phyloP scores from a whole-genome alignment of 2,797 vertebrate species.

The Anolis apletophallus region DNA sequence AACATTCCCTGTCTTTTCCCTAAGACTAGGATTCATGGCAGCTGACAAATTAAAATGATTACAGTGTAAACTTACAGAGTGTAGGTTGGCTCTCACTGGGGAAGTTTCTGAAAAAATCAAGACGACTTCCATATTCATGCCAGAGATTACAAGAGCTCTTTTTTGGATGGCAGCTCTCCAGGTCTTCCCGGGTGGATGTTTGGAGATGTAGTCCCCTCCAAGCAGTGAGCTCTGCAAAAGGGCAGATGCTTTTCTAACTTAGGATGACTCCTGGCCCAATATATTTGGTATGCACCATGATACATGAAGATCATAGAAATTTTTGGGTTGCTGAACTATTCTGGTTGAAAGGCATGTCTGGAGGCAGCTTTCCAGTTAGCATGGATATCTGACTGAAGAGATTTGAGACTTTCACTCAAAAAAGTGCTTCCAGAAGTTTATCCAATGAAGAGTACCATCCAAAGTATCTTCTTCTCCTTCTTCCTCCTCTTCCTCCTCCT shows the following conservation, averaged over 20 bases:
- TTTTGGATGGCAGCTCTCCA: too few relatives aligned
- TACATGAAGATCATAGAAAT: background rate
- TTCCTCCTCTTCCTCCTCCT: too few relatives aligned
- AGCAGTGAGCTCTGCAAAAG: background rate
- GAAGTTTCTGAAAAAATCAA: background rate
- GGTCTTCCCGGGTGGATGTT: background rate
- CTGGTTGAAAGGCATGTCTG: background rate
- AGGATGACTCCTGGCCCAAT: background rate
- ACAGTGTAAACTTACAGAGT: background rate
- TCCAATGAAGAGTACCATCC: background rate
- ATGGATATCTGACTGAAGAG: background rate
- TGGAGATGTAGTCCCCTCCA: too few relatives aligned
- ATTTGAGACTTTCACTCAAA: background rate
- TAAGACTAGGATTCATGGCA: too few relatives aligned
- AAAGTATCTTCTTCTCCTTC: too few relatives aligned
- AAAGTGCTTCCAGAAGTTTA: background rate
- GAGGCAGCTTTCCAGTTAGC: background rate
- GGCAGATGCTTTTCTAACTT: background rate
- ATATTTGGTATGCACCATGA: too few relatives aligned
- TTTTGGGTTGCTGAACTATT: background rate
- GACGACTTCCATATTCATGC: too few relatives aligned
- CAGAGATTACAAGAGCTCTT: too few relatives aligned
- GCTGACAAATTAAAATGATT: too few relatives aligned
- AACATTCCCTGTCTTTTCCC: too few relatives aligned
- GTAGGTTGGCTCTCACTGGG: background rate